phyloP scores from a whole-genome alignment of 2,113 vertebrate species.

The Otus sunia region DNA sequence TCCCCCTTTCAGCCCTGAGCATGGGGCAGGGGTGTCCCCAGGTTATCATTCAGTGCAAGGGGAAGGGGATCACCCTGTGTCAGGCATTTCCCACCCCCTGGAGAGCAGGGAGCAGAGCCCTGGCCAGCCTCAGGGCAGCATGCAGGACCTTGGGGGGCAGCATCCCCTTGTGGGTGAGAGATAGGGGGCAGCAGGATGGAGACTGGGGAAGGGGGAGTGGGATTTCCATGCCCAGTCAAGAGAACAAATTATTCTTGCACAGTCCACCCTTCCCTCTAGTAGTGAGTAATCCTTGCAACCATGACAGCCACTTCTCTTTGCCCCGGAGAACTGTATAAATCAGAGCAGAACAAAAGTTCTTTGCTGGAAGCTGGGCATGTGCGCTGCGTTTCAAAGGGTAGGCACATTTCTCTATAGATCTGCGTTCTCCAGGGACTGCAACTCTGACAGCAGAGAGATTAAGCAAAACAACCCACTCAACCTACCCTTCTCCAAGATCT shows the following conservation, averaged over 20 bases:
- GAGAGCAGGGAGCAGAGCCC: background rate
- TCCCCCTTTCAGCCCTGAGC: background rate
- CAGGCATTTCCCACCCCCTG: background rate
- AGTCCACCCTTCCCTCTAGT: constrained; percentile 48
- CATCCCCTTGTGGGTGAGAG: background rate
- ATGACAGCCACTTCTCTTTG: constrained; percentile 55
- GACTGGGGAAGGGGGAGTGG: fast-evolving
- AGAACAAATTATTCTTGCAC: constrained; percentile 1
- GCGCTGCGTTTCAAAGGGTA: constrained; percentile 33
- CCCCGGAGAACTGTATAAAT: constrained; percentile 38
- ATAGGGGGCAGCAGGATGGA: background rate
- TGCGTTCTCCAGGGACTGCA: background rate
- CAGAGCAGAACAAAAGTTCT: constrained; percentile 58
- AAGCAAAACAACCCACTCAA: constrained; percentile 48
- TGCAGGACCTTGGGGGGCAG: background rate
- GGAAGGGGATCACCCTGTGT: background rate
- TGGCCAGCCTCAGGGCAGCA: fast-evolving
- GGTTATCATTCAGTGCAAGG: fast-evolving
- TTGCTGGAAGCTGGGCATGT: constrained; percentile 54
- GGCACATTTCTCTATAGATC: constrained; percentile 49
- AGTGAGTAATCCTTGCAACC: constrained; percentile 18
- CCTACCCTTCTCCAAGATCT: background rate
- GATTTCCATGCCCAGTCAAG: background rate
- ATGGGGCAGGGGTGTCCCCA: background rate
- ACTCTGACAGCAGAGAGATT: constrained; percentile 54